Percentiles rank a stretch among this genome's conserved stretches.
Conservation (phyloP, 2,888 invertebrate genomes). For the Argyresthia albistria region DNA sequence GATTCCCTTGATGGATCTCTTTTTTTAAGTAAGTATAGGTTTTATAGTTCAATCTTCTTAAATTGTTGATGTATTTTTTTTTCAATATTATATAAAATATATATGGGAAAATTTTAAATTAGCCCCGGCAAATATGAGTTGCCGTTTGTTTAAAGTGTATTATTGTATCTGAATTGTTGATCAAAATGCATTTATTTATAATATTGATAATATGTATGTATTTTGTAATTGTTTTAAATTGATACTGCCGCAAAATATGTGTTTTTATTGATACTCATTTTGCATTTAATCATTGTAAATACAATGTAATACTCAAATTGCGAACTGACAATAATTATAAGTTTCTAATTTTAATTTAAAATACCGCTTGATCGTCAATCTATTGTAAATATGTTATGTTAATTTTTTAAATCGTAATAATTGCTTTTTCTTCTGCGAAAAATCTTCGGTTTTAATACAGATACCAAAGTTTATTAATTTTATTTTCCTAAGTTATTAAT, state of each 20-base stretch:
- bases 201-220: constrained; percentile 5
- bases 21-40: constrained; percentile 13
- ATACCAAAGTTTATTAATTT: constrained; percentile 71
- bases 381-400: constrained; percentile 51
- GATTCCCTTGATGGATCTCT: constrained; percentile 36
- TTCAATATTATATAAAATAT: constrained; percentile 12
- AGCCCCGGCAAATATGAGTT: constrained; percentile 23
- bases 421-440: constrained; percentile 60
- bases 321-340: constrained; percentile 70
- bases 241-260: not conserved
- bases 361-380: not conserved
- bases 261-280: not conserved
- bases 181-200: constrained; percentile 22
- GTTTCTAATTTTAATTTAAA: constrained; percentile 37
- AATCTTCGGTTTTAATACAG: constrained; percentile 67
- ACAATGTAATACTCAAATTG: constrained; percentile 58
- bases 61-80: constrained; percentile 10
- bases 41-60: constrained; percentile 9
- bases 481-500: constrained; percentile 55
- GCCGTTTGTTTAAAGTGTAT: constrained; percentile 17
- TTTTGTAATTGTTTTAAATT: constrained; percentile 1
- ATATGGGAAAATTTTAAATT: constrained; percentile 46
- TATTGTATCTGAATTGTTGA: not conserved
- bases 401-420: constrained; percentile 39
- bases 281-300: constrained; percentile 44